Evolutionary conservation across 2,888 invertebrate species (phyloP), one percentile per base, ranked within the genome.

Genomic region (Neoascia interrupta): DNA sequence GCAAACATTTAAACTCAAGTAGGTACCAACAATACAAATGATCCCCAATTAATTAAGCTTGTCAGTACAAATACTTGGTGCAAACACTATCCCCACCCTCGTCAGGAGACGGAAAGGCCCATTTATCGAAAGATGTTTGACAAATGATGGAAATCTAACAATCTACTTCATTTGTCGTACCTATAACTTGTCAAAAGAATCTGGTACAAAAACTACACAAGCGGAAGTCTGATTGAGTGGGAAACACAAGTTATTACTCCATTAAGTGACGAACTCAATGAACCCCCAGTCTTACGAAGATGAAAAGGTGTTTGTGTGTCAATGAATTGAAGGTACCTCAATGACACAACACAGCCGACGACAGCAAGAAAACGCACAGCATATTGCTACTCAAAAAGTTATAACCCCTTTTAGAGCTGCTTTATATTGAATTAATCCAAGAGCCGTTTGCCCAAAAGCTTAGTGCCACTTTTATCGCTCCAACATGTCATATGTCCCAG

Each of bases 351-450:
- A n/a, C n/a, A n/a, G n/a, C n/a, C n/a, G n/a, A n/a, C n/a, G n/a
- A 6, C 31, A 31, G 26, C 31, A 31, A n/a, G 2, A 31, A 31
- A 31, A 2, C 31, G 8, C 3, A 5, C 31, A 18, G 21, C 60
- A 37, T 47, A 37, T 61, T 63, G 31, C 39, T 41, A 21, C 15
- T 21, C 31, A n/a, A 13, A 41, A 53, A 63, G 31, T 63, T 39
- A 51, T 51, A 36, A 49, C 49, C 69, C 69, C 56, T 43, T 63
- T 63, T 36, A 58, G 39, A 19, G 68, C 19, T 16, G 11, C 53
- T 51, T 56, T 56, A 3, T 2, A 63, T 75, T 75, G 21, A 75
- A 69, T 69, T 69, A 75, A 47, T 51, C 53, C 51, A 69, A 69
- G 53, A 56, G 28, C 28, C 54, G 34, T 75, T 75, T 63, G 43